Evolutionary conservation across 2,888 invertebrate species (phyloP).

Genomic region (Tachina fera): DNA sequence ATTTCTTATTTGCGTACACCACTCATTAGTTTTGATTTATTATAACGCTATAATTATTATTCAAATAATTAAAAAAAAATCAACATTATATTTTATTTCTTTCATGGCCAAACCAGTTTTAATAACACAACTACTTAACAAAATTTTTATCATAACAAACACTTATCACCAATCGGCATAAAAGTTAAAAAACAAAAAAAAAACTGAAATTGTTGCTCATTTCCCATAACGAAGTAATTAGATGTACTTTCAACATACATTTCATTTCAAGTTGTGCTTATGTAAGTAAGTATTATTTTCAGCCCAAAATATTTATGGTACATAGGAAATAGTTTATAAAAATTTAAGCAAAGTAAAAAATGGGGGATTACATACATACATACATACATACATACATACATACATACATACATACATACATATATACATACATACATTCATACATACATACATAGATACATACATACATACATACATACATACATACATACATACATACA

Average conservation of each 20-base stretch:
- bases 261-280: slow-evolving; percentile 1
- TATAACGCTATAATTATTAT: too few species aligned
- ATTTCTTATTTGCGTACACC: not conserved
- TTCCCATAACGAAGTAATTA: slow-evolving; percentile 60
- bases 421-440: too few species aligned
- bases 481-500: too few species aligned
- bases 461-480: too few species aligned
- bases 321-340: slow-evolving; percentile 13
- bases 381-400: too few species aligned
- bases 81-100: not conserved
- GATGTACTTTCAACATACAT: not conserved
- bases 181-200: not conserved
- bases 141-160: slow-evolving; percentile 14
- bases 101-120: slow-evolving; percentile 13
- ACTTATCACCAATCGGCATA: slow-evolving; percentile 20
- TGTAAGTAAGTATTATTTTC: not conserved
- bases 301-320: not conserved
- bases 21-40: not conserved
- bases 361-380: not conserved
- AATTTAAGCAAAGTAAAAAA: not conserved
- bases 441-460: too few species aligned
- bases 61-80: too few species aligned
- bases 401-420: too few species aligned
- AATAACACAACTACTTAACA: slow-evolving; percentile 32
- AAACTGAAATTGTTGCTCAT: slow-evolving; percentile 17